Conservation (phyloP, 2,888 invertebrate species). For the Polyommatus iphigenia region DNA sequence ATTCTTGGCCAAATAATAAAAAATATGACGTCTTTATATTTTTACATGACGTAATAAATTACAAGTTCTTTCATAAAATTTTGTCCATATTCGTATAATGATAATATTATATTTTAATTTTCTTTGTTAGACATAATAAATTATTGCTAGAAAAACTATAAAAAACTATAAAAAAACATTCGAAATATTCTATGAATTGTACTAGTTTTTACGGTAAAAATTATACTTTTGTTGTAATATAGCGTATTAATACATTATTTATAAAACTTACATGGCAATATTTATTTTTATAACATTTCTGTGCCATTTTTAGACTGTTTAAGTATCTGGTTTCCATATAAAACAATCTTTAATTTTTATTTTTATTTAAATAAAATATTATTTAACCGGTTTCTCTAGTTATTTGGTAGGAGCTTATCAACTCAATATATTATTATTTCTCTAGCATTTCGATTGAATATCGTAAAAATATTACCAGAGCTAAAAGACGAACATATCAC, state of each 20-base stretch:
- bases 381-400: too few relatives aligned
- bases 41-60: conserved; percentile 7
- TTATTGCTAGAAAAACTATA: background rate
- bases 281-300: too few relatives aligned
- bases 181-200: background rate
- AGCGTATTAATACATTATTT: background rate
- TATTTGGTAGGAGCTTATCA: too few relatives aligned
- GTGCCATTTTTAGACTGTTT: too few relatives aligned
- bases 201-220: background rate
- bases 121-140: background rate
- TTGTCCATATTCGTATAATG: background rate
- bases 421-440: too few relatives aligned
- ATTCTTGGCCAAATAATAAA: conserved; percentile 5
- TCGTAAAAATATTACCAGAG: too few relatives aligned
- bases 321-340: too few relatives aligned
- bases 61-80: background rate
- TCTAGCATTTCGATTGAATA: too few relatives aligned
- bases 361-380: too few relatives aligned
- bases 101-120: background rate
- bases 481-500: too few relatives aligned
- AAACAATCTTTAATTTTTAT: too few relatives aligned
- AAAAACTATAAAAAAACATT: background rate
- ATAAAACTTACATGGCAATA: too few relatives aligned
- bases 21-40: conserved; percentile 3
- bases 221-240: background rate